A percentile compares a stretch with the other conserved stretches of the same genome.
phyloP scores from a whole-genome alignment of 1,140 invertebrate genomes.

The Pararge aegeria region DNA sequence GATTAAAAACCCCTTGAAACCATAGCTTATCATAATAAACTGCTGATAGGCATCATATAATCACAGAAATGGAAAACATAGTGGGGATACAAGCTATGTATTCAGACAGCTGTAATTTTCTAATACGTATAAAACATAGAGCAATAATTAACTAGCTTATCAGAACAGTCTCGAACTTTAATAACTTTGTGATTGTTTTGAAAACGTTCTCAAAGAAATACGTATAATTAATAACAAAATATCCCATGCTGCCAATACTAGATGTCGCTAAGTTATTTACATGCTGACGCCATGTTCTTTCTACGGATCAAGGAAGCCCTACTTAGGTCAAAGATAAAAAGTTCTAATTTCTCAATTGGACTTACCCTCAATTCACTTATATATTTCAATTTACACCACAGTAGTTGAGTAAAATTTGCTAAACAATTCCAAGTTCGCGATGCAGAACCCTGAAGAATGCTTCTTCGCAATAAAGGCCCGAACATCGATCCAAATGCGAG shows the following conservation, averaged over 20 bases:
- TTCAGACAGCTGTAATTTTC: conserved; percentile 7
- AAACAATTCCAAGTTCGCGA: conserved; percentile 82
- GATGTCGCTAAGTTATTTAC: conserved; percentile 73
- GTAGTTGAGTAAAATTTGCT: conserved; percentile 78
- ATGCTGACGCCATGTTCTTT: conserved; percentile 78
- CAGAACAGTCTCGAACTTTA: not conserved
- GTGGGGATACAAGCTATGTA: conserved; percentile 7
- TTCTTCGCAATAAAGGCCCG: conserved; percentile 81
- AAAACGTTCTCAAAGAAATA: not conserved
- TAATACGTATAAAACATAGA: not conserved
- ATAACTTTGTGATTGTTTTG: not conserved
- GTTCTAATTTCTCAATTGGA: conserved; percentile 37
- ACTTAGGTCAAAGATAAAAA: conserved; percentile 41
- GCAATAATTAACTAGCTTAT: not conserved
- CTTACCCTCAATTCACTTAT: conserved; percentile 80
- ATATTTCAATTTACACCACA: conserved; percentile 81
- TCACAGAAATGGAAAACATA: conserved; percentile 1
- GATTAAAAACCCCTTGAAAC: too few species aligned
- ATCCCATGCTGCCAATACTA: conserved; percentile 37
- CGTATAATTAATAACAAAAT: conserved; percentile 21
- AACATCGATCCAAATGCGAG: conserved; percentile 82
- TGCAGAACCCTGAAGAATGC: conserved; percentile 82
- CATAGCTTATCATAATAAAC: too few species aligned
- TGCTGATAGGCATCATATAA: not conserved
- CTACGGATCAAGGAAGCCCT: conserved; percentile 61